phyloP scores from a whole-genome alignment of 2,797 vertebrate genomes.

The Anolis apletophallus region DNA sequence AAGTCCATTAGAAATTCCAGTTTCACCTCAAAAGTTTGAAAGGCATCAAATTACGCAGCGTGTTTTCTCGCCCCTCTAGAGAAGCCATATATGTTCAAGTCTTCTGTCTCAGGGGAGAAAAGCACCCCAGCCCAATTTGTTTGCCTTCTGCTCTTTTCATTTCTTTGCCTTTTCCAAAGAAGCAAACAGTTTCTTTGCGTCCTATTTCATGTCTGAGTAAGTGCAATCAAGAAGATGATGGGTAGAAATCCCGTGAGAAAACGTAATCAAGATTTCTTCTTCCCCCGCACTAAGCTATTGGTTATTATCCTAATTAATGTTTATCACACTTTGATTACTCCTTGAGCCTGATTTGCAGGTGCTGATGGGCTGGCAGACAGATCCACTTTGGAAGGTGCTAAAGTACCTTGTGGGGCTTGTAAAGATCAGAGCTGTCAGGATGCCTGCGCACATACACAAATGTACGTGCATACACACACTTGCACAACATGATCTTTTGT shows the following conservation, averaged over 20 bases:
- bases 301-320: slow-evolving; percentile 75
- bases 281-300: slow-evolving; percentile 68
- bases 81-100: slow-evolving; percentile 26
- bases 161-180: slow-evolving; percentile 47
- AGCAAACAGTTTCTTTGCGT: slow-evolving; percentile 43
- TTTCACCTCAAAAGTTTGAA: slow-evolving; percentile 46
- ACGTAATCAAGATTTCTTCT: slow-evolving; percentile 70
- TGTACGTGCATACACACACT: not conserved
- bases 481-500: slow-evolving; percentile 9
- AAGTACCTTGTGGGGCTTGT: slow-evolving; percentile 29
- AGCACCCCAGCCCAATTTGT: slow-evolving; percentile 48
- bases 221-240: slow-evolving; percentile 69
- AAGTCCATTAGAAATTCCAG: slow-evolving; percentile 45
- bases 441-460: slow-evolving; percentile 2
- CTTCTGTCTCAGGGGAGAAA: slow-evolving; percentile 9
- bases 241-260: slow-evolving; percentile 65
- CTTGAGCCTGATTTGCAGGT: slow-evolving; percentile 74
- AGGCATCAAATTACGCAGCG: slow-evolving; percentile 47
- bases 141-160: slow-evolving; percentile 57
- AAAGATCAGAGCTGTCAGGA: slow-evolving; percentile 58
- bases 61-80: slow-evolving; percentile 11
- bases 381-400: not conserved
- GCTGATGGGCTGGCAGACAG: slow-evolving; percentile 48
- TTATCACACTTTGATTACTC: slow-evolving; percentile 74
- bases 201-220: slow-evolving; percentile 66